Conservation (phyloP, 2,888 invertebrate species). For the Oxycera nigricornis region DNA sequence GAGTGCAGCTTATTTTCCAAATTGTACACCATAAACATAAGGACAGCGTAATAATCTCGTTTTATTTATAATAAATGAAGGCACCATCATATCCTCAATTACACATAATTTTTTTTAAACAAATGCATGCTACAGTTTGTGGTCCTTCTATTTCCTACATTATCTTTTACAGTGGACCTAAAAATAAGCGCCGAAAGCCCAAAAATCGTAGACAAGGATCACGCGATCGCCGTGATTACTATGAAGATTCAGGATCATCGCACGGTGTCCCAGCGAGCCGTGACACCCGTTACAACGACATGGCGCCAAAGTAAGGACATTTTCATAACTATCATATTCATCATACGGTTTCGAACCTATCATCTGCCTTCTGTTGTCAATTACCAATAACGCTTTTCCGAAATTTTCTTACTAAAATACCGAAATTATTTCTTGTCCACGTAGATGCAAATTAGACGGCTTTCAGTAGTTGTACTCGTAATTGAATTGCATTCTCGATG, state of each 20-base stretch:
- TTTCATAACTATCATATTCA: slow-evolving; percentile 38
- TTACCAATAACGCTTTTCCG: not conserved
- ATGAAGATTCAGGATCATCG: slow-evolving; percentile 63
- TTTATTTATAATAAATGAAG: too few species aligned
- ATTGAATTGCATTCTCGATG: not conserved
- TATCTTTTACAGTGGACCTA: slow-evolving; percentile 58
- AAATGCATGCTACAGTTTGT: slow-evolving; percentile 41
- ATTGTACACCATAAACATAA: too few species aligned
- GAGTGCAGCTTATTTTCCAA: too few species aligned
- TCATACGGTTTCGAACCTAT: not conserved
- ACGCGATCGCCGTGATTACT: slow-evolving; percentile 61
- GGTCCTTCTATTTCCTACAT: slow-evolving; percentile 41
- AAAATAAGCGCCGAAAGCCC: slow-evolving; percentile 61
- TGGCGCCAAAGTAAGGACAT: slow-evolving; percentile 83
- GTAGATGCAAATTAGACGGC: not conserved
- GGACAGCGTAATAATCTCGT: too few species aligned
- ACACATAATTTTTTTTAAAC: too few species aligned
- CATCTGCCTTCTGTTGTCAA: not conserved
- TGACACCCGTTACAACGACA: slow-evolving; percentile 82
- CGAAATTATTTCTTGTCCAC: not conserved
- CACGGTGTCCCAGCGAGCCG: slow-evolving; percentile 63
- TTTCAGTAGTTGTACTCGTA: not conserved
- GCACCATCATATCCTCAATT: too few species aligned
- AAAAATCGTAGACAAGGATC: slow-evolving; percentile 59
- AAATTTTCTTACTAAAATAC: not conserved